These are phyloP conservation scores for Papilio polytes DNA, from an alignment of 1,140 invertebrate genomes.

Conservation along the genomic window DNA sequence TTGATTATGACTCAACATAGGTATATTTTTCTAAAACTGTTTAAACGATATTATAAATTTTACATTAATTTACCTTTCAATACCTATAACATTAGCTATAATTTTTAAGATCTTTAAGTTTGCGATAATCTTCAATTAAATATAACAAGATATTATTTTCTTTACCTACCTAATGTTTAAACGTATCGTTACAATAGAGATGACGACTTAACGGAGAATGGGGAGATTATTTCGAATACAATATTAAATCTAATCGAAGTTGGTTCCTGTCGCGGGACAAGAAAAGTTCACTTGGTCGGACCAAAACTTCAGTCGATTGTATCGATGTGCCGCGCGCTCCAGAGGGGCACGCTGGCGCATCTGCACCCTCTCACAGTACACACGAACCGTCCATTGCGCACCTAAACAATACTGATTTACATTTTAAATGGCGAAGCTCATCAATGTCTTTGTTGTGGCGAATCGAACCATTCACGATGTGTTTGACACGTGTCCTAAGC, in stretches of 20 bases:
- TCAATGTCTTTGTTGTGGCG: constrained; percentile 25
- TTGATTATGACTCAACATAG: constrained; percentile 77
- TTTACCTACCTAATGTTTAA: constrained; percentile 75
- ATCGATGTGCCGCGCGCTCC: constrained; percentile 62
- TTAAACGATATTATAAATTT: constrained; percentile 75
- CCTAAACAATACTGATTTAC: neutral
- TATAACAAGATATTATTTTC: constrained; percentile 82
- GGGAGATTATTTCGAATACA: constrained; percentile 67
- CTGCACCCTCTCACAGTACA: constrained; percentile 24
- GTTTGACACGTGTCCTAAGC: neutral
- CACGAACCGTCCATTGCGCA: neutral
- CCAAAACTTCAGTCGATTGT: constrained; percentile 82
- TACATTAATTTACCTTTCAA: constrained; percentile 77
- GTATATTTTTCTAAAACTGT: constrained; percentile 83
- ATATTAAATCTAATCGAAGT: constrained; percentile 74
- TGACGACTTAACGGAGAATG: constrained; percentile 70
- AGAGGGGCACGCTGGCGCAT: neutral
- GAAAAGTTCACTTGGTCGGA: constrained; percentile 83
- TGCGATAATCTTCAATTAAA: constrained; percentile 78
- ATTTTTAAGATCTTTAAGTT: constrained; percentile 79
- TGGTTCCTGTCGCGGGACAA: constrained; percentile 79
- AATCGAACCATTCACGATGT: neutral
- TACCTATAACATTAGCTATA: constrained; percentile 82
- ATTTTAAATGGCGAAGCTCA: constrained; percentile 28
- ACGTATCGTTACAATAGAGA: constrained; percentile 63